Percentiles rank a stretch among this genome's conserved stretches.
phyloP scores from a whole-genome alignment of 2,113 vertebrate species.

The Hipposideros armiger region DNA sequence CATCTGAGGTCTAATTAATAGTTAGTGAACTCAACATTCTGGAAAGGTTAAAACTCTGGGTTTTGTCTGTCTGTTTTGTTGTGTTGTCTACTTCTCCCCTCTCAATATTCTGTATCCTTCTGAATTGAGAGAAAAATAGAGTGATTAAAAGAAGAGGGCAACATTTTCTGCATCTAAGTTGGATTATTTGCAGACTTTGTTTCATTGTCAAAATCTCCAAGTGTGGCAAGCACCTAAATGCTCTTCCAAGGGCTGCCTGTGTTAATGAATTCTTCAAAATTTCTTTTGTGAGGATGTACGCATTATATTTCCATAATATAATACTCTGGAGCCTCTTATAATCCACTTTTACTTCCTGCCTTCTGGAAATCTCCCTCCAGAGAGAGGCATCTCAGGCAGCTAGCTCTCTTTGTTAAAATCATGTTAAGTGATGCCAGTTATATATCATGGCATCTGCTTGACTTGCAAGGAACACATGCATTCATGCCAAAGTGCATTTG shows the following conservation, averaged over 20 bases:
- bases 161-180: neutral
- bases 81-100: neutral
- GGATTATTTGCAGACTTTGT: neutral
- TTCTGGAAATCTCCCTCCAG: neutral
- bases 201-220: neutral
- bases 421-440: neutral
- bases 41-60: neutral
- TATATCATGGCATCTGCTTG: neutral
- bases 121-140: neutral
- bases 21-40: neutral
- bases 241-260: neutral
- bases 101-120: neutral
- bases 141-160: neutral
- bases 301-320: neutral
- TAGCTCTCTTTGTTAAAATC: neutral
- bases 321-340: neutral
- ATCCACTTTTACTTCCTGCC: neutral
- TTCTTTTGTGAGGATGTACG: neutral
- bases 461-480: neutral
- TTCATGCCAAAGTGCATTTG: neutral
- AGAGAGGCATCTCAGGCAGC: neutral
- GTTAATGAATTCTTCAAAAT: neutral
- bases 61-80: neutral
- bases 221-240: neutral
- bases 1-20: neutral